phyloP scores from a whole-genome alignment of 1,140 invertebrate species.

The Palaemon carinicauda region DNA sequence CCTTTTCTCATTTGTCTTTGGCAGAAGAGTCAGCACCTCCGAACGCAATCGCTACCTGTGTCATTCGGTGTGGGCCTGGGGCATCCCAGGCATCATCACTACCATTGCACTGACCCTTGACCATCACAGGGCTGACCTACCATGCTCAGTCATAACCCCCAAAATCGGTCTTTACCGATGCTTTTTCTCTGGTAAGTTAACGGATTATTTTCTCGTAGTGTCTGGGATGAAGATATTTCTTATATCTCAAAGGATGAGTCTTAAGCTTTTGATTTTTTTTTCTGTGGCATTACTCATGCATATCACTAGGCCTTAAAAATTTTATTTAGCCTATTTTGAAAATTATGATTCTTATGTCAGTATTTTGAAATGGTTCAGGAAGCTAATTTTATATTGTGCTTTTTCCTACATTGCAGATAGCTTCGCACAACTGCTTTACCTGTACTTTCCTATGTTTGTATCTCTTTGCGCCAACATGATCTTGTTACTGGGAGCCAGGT shows the following conservation, averaged over 20 bases:
- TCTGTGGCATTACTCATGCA: too few relatives aligned
- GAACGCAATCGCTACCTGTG: constrained; percentile 41
- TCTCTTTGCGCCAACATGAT: constrained; percentile 46
- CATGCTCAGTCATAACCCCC: constrained; percentile 50
- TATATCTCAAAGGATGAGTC: too few relatives aligned
- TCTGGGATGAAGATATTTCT: too few relatives aligned
- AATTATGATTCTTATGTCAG: too few relatives aligned
- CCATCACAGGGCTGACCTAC: constrained; percentile 24
- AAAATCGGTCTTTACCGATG: constrained; percentile 50
- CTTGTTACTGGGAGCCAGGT: constrained; percentile 30
- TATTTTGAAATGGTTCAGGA: too few relatives aligned
- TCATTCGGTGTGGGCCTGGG: constrained; percentile 57
- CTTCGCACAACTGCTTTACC: constrained; percentile 46
- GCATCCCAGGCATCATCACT: constrained; percentile 41
- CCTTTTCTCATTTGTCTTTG: not conserved
- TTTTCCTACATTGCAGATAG: constrained; percentile 18
- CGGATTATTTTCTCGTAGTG: not conserved
- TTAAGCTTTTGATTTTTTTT: too few relatives aligned
- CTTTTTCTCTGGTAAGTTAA: constrained; percentile 52
- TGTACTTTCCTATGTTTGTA: constrained; percentile 47
- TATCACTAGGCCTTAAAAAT: too few relatives aligned
- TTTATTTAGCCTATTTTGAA: too few relatives aligned
- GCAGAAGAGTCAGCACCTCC: constrained; percentile 37
- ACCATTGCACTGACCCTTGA: constrained; percentile 44
- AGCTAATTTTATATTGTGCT: not conserved